Evolutionary conservation across 2,888 invertebrate species (phyloP).

Genomic region (Thera obeliscata): DNA sequence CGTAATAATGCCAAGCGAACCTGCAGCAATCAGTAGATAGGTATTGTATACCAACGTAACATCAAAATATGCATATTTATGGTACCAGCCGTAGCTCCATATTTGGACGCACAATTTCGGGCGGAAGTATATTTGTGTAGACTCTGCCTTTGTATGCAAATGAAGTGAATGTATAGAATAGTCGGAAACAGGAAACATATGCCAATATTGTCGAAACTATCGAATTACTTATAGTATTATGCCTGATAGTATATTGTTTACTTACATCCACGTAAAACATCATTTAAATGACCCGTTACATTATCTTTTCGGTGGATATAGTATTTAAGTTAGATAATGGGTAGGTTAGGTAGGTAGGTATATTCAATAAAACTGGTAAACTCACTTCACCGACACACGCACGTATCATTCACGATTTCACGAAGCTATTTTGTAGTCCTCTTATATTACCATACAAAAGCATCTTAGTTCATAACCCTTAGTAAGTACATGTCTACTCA

Average conservation of each 20-base stretch:
- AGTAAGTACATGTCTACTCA: conserved; percentile 35
- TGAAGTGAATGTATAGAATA: conserved; percentile 56
- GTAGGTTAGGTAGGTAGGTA: not conserved
- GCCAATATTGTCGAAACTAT: conserved; percentile 54
- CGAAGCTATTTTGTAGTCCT: conserved; percentile 13
- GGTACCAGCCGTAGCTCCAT: not conserved
- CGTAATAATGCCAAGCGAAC: conserved; percentile 6
- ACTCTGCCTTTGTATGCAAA: conserved; percentile 71
- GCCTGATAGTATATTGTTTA: no score
- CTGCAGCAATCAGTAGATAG: not conserved
- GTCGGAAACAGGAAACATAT: conserved; percentile 72
- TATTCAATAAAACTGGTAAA: not conserved
- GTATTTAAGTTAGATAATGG: no score
- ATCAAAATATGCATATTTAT: not conserved
- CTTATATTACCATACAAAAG: conserved; percentile 25
- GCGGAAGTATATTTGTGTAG: conserved; percentile 45
- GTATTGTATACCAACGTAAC: not conserved
- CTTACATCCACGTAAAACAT: no score
- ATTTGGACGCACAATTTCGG: conserved; percentile 39
- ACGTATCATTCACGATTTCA: conserved; percentile 4
- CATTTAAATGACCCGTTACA: no score
- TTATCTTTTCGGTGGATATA: no score
- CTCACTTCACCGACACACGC: not conserved
- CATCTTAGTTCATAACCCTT: conserved; percentile 23
- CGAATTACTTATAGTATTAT: conserved; percentile 34